Percentiles rank a stretch among this genome's conserved stretches.
Conservation (phyloP, 2,888 invertebrate genomes). For the Dynastes maya region DNA sequence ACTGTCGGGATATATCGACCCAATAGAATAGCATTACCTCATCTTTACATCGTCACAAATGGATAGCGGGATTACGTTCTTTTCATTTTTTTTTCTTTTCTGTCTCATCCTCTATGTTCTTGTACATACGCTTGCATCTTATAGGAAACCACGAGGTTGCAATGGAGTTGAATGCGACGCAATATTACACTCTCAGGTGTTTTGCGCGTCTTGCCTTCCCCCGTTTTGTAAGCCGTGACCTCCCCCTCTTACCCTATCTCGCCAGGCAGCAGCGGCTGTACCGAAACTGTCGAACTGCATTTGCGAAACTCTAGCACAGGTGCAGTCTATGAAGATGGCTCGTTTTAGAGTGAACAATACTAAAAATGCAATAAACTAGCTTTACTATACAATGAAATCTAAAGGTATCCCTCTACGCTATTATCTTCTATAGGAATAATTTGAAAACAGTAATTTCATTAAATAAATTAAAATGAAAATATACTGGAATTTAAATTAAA, state of each 20-base stretch:
- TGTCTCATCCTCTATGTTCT: neutral
- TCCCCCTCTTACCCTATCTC: neutral
- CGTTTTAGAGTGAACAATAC: slow-evolving; percentile 23
- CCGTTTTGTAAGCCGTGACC: neutral
- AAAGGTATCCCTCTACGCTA: too few species aligned
- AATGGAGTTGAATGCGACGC: neutral
- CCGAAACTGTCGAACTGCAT: slow-evolving; percentile 24
- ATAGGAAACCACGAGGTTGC: slow-evolving; percentile 32
- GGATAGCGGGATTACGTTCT: slow-evolving; percentile 28
- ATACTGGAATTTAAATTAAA: too few species aligned
- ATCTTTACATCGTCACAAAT: slow-evolving; percentile 47
- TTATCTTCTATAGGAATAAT: too few species aligned
- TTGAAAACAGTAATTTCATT: too few species aligned
- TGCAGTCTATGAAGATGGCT: slow-evolving; percentile 23
- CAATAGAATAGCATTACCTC: slow-evolving; percentile 49
- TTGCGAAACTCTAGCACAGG: slow-evolving; percentile 24
- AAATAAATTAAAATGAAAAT: too few species aligned
- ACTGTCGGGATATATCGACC: slow-evolving; percentile 50
- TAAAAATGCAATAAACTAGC: slow-evolving; percentile 19
- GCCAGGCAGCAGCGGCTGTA: too few species aligned
- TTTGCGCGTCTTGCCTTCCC: slow-evolving; percentile 7
- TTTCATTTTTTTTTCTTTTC: slow-evolving; percentile 30
- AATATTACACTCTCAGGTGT: slow-evolving; percentile 34
- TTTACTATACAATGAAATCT: neutral
- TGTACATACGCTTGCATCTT: neutral